Percentiles rank a stretch among this genome's conserved stretches.
phyloP scores from a whole-genome alignment of 2,113 vertebrate species.

The Gallinago paraguaiae region DNA sequence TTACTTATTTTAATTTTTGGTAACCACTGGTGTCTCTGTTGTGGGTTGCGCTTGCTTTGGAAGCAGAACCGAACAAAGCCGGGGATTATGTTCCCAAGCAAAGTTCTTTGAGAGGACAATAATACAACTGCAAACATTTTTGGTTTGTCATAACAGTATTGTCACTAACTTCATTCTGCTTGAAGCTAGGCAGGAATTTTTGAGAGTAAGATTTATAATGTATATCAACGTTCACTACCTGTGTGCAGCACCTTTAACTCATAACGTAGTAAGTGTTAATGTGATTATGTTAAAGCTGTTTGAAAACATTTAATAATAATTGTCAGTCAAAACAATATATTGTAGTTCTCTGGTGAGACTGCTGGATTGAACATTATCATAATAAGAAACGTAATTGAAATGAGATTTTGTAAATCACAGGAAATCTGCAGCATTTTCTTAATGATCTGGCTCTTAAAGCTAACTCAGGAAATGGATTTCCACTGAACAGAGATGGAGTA shows the following conservation, averaged over 20 bases:
- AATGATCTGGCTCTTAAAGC: background rate
- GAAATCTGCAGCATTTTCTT: conserved; percentile 7
- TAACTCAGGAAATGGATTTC: background rate
- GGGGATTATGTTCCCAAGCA: background rate
- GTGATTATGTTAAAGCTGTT: conserved; percentile 24
- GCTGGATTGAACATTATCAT: background rate
- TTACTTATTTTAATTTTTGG: background rate
- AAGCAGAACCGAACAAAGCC: conserved; percentile 4
- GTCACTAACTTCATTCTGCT: background rate
- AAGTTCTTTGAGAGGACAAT: background rate
- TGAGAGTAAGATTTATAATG: background rate
- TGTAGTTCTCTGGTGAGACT: background rate
- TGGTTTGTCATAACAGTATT: conserved; percentile 15
- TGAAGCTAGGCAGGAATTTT: background rate
- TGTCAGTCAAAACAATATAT: background rate
- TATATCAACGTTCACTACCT: conserved; percentile 5
- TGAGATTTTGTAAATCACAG: background rate
- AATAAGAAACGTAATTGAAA: background rate
- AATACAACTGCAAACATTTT: background rate
- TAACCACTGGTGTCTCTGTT: background rate
- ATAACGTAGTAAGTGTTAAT: conserved; percentile 23
- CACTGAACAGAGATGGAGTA: background rate
- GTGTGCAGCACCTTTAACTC: conserved; percentile 69
- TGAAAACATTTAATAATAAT: conserved; percentile 12
- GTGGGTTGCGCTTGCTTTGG: conserved; percentile 12